These are phyloP conservation scores for Leptopilina myrica DNA, from an alignment of 2,888 invertebrate species.

Conservation along the genomic window DNA sequence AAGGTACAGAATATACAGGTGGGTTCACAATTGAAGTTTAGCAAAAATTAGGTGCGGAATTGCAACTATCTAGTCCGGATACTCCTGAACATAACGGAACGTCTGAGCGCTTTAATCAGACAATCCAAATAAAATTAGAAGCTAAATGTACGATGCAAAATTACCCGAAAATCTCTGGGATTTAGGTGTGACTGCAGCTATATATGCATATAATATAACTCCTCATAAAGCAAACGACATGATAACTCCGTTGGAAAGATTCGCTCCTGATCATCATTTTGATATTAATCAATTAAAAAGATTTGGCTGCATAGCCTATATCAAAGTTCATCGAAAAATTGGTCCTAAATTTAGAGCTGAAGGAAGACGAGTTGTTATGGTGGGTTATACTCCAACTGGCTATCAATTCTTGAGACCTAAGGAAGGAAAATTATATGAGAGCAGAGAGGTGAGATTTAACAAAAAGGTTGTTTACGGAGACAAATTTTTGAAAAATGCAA, in stretches of 20 bases:
- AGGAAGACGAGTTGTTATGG: constrained; percentile 44
- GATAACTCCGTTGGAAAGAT: background rate
- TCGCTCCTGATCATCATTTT: background rate
- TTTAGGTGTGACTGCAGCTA: constrained; percentile 52
- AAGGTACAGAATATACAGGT: constrained; percentile 52
- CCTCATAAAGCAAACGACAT: background rate
- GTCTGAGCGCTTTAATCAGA: constrained; percentile 53
- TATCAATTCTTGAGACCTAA: constrained; percentile 1
- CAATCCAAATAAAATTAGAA: constrained; percentile 29
- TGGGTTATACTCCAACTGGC: constrained; percentile 32
- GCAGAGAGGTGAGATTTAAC: background rate
- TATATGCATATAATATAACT: constrained; percentile 41
- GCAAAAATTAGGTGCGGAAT: constrained; percentile 35
- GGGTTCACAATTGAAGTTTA: constrained; percentile 51
- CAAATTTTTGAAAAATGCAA: background rate
- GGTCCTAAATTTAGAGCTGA: constrained; percentile 47
- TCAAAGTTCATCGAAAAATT: constrained; percentile 46
- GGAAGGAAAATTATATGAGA: background rate
- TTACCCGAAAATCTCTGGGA: constrained; percentile 53
- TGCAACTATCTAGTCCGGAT: constrained; percentile 40
- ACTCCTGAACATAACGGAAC: constrained; percentile 53
- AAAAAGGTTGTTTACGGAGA: background rate
- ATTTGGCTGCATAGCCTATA: constrained; percentile 50
- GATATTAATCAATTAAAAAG: constrained; percentile 40
- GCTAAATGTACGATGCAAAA: constrained; percentile 11